Evolutionary conservation across 1,140 invertebrate genomes (phyloP).

Genomic region (Brachionus manjavacas): DNA sequence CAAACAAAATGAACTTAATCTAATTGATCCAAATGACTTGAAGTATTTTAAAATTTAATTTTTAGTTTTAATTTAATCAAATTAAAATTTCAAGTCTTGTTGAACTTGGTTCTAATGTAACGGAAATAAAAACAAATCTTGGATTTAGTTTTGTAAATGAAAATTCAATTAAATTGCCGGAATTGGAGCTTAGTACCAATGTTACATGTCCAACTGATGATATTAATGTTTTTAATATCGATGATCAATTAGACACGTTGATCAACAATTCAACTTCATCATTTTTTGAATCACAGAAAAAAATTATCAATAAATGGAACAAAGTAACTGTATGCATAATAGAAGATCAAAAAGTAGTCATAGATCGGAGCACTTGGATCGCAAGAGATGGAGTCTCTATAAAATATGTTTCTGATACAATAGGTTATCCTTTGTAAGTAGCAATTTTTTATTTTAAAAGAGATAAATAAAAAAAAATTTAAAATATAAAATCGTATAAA

Average conservation of each 20-base stretch:
- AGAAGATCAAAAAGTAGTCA: neutral
- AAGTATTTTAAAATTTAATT: neutral
- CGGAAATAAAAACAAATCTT: constrained; percentile 21
- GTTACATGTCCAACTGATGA: neutral
- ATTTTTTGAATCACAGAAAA: constrained; percentile 23
- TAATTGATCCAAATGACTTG: constrained; percentile 13
- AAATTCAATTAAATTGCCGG: neutral
- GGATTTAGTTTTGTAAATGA: neutral
- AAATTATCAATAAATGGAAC: constrained; percentile 20
- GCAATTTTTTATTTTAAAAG: too few species aligned
- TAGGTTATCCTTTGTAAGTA: constrained; percentile 10
- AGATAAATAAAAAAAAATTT: too few species aligned
- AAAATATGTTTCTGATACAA: constrained; percentile 4
- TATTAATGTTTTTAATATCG: neutral
- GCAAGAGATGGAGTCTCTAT: neutral
- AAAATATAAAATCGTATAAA: too few species aligned
- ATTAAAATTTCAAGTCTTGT: neutral
- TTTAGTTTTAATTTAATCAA: neutral
- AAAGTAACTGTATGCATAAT: constrained; percentile 13
- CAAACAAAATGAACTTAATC: neutral
- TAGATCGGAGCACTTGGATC: constrained; percentile 8
- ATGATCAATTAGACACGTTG: constrained; percentile 5
- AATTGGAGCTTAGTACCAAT: neutral
- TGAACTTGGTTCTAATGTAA: neutral
- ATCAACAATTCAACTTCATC: constrained; percentile 2